A percentile compares a stretch with the other conserved stretches of the same genome.
phyloP scores from a whole-genome alignment of 2,888 invertebrate genomes.

The Drosophila suboccidentalis region DNA sequence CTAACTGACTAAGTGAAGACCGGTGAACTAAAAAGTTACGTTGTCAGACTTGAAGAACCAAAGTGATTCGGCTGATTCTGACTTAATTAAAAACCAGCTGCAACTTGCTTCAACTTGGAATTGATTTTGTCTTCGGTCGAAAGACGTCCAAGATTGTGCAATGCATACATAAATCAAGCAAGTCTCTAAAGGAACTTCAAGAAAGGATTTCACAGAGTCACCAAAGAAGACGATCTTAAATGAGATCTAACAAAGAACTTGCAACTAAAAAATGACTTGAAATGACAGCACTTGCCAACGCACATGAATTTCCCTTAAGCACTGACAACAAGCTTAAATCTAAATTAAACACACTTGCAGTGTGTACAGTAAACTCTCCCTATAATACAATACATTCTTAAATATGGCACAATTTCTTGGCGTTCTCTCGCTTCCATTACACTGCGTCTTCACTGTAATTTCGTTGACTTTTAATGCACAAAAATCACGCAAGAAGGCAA shows the following conservation, averaged over 20 bases:
- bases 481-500: conserved; percentile 54
- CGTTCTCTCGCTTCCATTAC: background rate
- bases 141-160: background rate
- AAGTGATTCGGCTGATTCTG: conserved; percentile 62
- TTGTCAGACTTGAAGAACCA: conserved; percentile 26
- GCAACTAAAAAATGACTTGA: background rate
- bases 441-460: conserved; percentile 31
- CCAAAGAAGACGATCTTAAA: background rate
- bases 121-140: conserved; percentile 18
- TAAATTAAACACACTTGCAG: background rate
- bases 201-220: conserved; percentile 1
- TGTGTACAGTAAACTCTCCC: conserved; percentile 16
- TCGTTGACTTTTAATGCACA: conserved; percentile 49
- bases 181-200: background rate
- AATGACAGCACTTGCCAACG: conserved; percentile 1
- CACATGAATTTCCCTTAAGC: background rate
- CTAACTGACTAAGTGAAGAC: background rate
- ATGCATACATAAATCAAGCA: conserved; percentile 26
- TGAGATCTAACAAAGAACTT: conserved; percentile 7
- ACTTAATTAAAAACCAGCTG: conserved; percentile 67
- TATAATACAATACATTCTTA: background rate
- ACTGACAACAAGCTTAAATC: conserved; percentile 20
- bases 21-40: conserved; percentile 23
- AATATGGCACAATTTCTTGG: background rate
- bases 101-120: conserved; percentile 30